Evolutionary conservation across 2,113 vertebrate genomes (phyloP).

Genomic region (Peucedramus taeniatus): DNA sequence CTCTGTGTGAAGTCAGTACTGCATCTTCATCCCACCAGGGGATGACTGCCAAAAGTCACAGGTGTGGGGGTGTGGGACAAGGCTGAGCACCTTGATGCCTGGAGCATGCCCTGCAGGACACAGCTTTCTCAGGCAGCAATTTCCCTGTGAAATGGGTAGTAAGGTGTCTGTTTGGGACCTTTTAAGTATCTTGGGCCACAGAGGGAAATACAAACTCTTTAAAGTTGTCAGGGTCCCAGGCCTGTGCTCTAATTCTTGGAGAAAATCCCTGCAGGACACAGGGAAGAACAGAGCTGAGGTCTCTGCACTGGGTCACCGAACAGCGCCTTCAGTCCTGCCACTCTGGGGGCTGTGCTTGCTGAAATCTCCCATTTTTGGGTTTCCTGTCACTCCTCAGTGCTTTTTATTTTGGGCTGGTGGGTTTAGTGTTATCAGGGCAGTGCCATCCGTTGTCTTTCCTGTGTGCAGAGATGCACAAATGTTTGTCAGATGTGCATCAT

Average conservation of each 20-base stretch:
- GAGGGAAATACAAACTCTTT: not conserved
- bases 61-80: rapidly evolving
- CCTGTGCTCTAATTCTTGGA: not conserved
- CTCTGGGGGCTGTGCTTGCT: not conserved
- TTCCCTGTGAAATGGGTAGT: not conserved
- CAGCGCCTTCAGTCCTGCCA: rapidly evolving
- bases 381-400: not conserved
- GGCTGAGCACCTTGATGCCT: rapidly evolving
- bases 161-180: not conserved
- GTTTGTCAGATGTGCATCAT: not conserved
- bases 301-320: rapidly evolving
- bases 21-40: not conserved
- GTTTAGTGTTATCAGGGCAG: not conserved
- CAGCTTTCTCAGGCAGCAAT: not conserved
- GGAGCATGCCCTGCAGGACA: not conserved
- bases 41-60: not conserved
- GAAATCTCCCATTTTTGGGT: not conserved
- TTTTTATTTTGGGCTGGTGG: not conserved
- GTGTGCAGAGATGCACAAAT: not conserved
- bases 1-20: not conserved
- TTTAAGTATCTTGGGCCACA: too few species aligned
- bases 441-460: not conserved
- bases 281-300: not conserved
- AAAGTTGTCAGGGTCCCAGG: not conserved
- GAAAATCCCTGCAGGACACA: rapidly evolving